Evolutionary conservation across 2,797 vertebrate species (phyloP).

Genomic region (Melanotaenia nigrans): DNA sequence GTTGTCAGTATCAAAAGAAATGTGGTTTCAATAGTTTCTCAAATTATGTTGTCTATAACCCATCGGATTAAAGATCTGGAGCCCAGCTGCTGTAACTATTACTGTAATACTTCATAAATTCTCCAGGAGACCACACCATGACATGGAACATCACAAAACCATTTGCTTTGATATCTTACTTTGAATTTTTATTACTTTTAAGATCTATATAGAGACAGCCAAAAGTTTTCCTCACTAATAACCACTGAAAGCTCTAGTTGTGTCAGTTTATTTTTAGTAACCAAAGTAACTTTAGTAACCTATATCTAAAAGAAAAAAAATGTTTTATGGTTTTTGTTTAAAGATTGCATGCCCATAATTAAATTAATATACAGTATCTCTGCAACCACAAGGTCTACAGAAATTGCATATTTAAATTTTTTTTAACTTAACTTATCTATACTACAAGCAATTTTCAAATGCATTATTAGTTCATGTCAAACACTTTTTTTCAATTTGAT

Average conservation of each 20-base stretch:
- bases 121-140: background rate
- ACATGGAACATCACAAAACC: background rate
- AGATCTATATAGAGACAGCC: background rate
- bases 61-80: constrained; percentile 18
- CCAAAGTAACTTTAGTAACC: no score
- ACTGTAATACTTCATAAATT: constrained; percentile 1
- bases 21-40: constrained; percentile 6
- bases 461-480: no score
- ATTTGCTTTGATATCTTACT: constrained; percentile 1
- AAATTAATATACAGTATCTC: no score
- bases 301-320: no score
- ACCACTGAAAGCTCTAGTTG: background rate
- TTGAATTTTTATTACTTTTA: background rate
- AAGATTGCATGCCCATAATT: no score
- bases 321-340: no score
- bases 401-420: no score
- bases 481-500: no score
- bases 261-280: no score
- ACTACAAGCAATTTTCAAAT: no score
- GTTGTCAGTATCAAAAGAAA: constrained; percentile 13
- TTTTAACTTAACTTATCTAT: no score
- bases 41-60: background rate
- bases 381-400: no score
- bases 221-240: background rate
- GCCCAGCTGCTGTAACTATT: constrained; percentile 13